A percentile compares a stretch with the other conserved stretches of the same genome.
Conservation (phyloP, 1,140 invertebrate species). For the Atta cephalotes region DNA sequence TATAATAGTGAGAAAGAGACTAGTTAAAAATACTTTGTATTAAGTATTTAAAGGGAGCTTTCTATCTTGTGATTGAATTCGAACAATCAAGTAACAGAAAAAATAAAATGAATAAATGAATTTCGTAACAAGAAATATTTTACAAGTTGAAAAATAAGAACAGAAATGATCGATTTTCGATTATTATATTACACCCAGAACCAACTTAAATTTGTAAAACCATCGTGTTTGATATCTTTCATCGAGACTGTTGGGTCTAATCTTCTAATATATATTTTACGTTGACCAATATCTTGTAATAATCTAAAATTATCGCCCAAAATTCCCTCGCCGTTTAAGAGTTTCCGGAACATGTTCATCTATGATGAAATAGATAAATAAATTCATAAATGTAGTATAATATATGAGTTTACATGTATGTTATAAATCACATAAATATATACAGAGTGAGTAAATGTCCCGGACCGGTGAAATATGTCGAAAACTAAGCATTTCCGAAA, state of each 20-base stretch:
- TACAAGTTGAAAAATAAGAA: slow-evolving; percentile 6
- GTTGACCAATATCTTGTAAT: slow-evolving; percentile 88
- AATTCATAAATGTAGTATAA: neutral
- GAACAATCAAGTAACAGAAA: neutral
- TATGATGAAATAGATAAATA: slow-evolving; percentile 78
- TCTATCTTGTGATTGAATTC: neutral
- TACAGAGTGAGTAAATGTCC: too few species aligned
- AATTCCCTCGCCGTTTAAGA: slow-evolving; percentile 87
- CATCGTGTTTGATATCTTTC: slow-evolving; percentile 52
- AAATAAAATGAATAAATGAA: neutral
- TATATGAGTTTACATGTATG: too few species aligned
- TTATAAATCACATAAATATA: too few species aligned
- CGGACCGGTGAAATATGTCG: too few species aligned
- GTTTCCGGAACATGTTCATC: slow-evolving; percentile 89
- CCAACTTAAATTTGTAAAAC: slow-evolving; percentile 74
- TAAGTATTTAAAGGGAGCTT: neutral
- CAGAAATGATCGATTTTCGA: slow-evolving; percentile 18
- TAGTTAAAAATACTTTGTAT: neutral
- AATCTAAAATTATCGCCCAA: slow-evolving; percentile 83
- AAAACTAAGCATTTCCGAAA: too few species aligned
- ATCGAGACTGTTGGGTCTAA: slow-evolving; percentile 48
- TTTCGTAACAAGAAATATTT: slow-evolving; percentile 4
- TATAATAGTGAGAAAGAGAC: too few species aligned
- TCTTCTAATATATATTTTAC: slow-evolving; percentile 87
- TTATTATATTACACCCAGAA: slow-evolving; percentile 69